Evolutionary conservation across 2,888 invertebrate species (phyloP).

Genomic region (Rotaria socialis): DNA sequence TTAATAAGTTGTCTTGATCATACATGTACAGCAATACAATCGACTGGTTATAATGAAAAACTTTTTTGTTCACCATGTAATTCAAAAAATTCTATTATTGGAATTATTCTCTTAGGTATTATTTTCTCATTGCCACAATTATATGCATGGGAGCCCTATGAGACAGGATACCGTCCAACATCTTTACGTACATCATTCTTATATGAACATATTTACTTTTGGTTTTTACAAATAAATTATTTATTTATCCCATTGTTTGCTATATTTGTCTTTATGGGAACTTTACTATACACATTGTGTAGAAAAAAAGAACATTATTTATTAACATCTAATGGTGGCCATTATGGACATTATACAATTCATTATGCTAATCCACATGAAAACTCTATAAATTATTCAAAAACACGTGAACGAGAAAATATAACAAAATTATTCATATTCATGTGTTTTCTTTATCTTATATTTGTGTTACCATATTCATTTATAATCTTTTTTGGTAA

Average conservation of each 20-base stretch:
- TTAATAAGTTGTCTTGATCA: slow-evolving; percentile 22
- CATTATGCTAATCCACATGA: background rate
- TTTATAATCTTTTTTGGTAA: slow-evolving; percentile 29
- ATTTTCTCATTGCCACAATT: background rate
- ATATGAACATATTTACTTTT: slow-evolving; percentile 36
- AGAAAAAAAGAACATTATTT: slow-evolving; percentile 35
- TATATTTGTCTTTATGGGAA: slow-evolving; percentile 24
- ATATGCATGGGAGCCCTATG: background rate
- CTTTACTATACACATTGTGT: slow-evolving; percentile 23
- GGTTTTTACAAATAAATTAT: slow-evolving; percentile 30
- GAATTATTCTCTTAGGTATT: background rate
- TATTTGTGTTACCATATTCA: slow-evolving; percentile 6
- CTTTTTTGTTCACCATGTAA: slow-evolving; percentile 32
- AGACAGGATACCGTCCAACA: background rate
- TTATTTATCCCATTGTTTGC: slow-evolving; percentile 27
- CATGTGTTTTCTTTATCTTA: slow-evolving; percentile 17
- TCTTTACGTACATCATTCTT: background rate
- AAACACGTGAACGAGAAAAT: slow-evolving; percentile 22
- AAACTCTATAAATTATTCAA: background rate
- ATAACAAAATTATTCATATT: slow-evolving; percentile 22
- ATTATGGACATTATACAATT: slow-evolving; percentile 27
- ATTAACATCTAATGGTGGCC: background rate
- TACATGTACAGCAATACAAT: slow-evolving; percentile 32
- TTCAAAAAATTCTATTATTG: background rate
- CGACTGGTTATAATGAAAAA: slow-evolving; percentile 31